Evolutionary conservation across 2,113 vertebrate species (phyloP).

Genomic region (Cyanocitta stelleri): DNA sequence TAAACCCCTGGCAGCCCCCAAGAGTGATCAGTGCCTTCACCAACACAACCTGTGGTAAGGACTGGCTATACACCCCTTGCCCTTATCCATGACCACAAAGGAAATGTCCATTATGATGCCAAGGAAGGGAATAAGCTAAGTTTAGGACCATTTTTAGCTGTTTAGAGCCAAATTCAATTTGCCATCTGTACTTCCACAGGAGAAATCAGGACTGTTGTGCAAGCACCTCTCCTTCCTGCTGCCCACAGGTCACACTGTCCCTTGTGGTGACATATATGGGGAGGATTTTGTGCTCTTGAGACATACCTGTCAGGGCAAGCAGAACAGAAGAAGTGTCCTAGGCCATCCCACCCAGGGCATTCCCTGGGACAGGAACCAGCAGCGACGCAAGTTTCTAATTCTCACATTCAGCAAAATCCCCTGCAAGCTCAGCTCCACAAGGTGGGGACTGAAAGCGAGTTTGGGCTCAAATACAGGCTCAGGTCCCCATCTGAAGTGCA

Average conservation of each 20-base stretch:
- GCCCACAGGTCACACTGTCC: background rate
- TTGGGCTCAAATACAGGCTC: background rate
- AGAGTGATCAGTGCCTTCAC: accelerated
- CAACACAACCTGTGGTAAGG: background rate
- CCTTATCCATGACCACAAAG: background rate
- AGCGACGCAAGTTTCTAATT: background rate
- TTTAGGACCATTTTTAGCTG: background rate
- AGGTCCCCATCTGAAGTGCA: background rate
- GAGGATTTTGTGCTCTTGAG: background rate
- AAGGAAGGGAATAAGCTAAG: background rate
- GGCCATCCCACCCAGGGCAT: background rate
- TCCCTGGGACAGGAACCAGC: background rate
- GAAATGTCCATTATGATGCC: background rate
- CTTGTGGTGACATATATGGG: background rate
- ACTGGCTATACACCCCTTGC: background rate
- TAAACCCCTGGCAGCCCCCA: background rate
- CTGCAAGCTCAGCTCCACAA: background rate
- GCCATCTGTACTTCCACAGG: background rate
- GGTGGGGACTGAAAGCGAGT: background rate
- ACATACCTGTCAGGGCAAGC: background rate
- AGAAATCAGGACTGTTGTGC: background rate
- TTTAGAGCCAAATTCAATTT: background rate
- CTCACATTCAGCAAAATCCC: background rate
- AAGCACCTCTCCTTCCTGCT: background rate
- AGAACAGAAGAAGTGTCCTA: background rate